Percentiles rank a stretch among this genome's conserved stretches.
phyloP scores from a whole-genome alignment of 1,140 invertebrate genomes.

The Paraescarpia echinospica region DNA sequence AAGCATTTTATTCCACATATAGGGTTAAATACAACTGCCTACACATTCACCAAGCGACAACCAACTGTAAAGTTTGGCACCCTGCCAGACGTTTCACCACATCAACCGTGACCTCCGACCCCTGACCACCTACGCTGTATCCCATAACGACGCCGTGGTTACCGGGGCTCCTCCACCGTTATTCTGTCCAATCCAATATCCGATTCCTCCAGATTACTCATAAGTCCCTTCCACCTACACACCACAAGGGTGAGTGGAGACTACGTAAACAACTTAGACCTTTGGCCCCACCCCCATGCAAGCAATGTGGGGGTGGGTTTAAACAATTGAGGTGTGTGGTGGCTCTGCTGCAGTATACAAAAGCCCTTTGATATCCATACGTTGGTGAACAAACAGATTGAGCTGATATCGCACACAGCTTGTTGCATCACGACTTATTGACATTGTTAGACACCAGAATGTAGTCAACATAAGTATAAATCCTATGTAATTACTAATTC shows the following conservation, averaged over 20 bases:
- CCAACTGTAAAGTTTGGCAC: background rate
- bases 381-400: background rate
- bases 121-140: background rate
- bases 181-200: background rate
- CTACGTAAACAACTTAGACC: background rate
- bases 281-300: background rate
- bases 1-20: background rate
- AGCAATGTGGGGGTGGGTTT: background rate
- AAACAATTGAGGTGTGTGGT: background rate
- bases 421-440: background rate
- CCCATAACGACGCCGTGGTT: background rate
- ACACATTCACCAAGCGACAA: background rate
- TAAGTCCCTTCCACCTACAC: background rate
- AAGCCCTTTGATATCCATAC: background rate
- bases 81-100: background rate
- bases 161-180: background rate
- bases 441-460: background rate
- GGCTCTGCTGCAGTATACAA: background rate
- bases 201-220: background rate
- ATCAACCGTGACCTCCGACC: background rate
- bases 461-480: background rate
- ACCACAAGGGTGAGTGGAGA: background rate
- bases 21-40: too few relatives aligned
- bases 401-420: background rate
- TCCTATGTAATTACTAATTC: background rate